Evolutionary conservation across 2,797 vertebrate genomes (phyloP), one percentile per base, ranked within the genome.

Genomic region (Botia almorhae): DNA sequence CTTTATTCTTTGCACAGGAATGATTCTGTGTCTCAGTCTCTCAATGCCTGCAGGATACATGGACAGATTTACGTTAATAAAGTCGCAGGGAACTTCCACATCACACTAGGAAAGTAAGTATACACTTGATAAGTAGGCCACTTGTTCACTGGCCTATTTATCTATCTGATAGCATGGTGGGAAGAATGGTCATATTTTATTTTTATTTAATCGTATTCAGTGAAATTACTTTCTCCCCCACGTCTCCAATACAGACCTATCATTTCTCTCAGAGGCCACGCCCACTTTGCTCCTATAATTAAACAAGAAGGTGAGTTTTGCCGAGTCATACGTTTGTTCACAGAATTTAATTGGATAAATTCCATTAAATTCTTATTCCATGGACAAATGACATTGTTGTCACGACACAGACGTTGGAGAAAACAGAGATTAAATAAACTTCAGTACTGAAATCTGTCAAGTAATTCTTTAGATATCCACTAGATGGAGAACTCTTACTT

Each of bases 41-140:
- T 91, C 19, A 94, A 86, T 60, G 94, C 97, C 19, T 99, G 97
- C 92, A 94, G 97, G 91, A 97, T 99, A 89, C 96, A 94, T 0
- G 97, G 97, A 76, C 95, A 98, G 86, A 87, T 98, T 0, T 96
- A 96, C 81, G 97, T 98, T 85, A 98, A 97, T 93, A 99, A 99
- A 93, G 97, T 99, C 82, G 97, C 97, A 68, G 97, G 97, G 88
- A 99, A 99, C 88, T 98, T 98, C 89, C 98, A 99, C 89, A 95
- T 99, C 89, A 98, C 96, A 80, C 95, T 98, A 90, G 97, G 97
- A 92, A 98, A 98, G 97, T 98, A 96, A 89, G 97, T 98, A 68
- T 65, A 26, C 5, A 10, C n/a, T 21, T 67, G 7, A n/a, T n/a
- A n/a, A n/a, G n/a, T n/a, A n/a, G n/a, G n/a, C 10, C 3, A 10